Conservation (phyloP, 2,797 vertebrate genomes). For the Ceyx erithaca region DNA sequence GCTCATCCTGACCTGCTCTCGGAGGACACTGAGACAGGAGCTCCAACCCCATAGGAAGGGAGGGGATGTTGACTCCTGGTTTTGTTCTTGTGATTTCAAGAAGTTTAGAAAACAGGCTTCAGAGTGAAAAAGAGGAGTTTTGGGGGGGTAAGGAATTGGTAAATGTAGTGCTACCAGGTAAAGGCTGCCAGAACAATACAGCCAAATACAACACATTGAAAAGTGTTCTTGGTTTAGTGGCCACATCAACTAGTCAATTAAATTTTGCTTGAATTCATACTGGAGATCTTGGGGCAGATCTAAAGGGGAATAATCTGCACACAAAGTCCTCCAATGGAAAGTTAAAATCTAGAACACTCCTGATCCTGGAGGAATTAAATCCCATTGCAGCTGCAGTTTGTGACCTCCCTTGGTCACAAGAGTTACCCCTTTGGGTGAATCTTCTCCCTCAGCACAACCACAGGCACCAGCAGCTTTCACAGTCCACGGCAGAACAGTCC, state of each 20-base stretch:
- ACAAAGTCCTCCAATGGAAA: not conserved
- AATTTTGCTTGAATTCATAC: not conserved
- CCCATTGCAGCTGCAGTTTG: fast-evolving
- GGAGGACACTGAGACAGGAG: not conserved
- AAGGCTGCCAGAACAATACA: not conserved
- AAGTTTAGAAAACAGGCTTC: not conserved
- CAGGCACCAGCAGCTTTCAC: not conserved
- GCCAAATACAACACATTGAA: fast-evolving
- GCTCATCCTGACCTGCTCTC: constrained; percentile 38
- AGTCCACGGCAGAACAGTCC: not conserved
- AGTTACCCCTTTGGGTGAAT: not conserved
- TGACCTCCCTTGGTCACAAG: not conserved
- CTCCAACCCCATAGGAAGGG: not conserved
- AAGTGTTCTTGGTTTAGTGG: not conserved
- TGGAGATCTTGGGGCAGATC: not conserved
- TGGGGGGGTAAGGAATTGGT: not conserved
- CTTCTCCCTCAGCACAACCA: not conserved
- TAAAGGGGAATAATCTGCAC: not conserved
- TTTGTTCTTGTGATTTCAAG: constrained; percentile 17
- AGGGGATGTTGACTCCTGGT: not conserved
- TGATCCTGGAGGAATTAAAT: not conserved
- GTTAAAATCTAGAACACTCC: not conserved
- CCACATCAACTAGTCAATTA: not conserved
- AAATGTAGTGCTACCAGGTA: not conserved
- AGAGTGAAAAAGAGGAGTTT: not conserved